Base-by-base conservation (phyloP, 1,140 invertebrate species). In the Drosophila albomicans region DNA sequence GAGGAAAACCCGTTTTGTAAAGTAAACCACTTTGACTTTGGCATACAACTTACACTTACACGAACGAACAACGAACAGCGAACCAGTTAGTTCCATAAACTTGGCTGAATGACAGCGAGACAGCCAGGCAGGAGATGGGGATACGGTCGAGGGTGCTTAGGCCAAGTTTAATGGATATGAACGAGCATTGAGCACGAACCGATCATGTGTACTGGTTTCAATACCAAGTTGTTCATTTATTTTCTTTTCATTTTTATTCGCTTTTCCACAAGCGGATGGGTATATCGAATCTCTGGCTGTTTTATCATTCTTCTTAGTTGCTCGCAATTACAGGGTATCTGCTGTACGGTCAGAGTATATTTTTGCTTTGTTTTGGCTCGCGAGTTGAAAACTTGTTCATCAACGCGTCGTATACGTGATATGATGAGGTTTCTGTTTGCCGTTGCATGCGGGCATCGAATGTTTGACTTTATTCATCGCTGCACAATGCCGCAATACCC, bases 151-250 rank as follows among this genome's bases (percentile, higher is more conserved):
- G 45, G 79, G 51, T 46, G 65, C 52, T 85, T 78, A 78, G 69
- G 70, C 78, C 82, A 85, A 81, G 82, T 81, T 85, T 75, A 81
- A 78, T 85, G 75, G 78, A 51, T 70, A 64, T 68, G 66, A 73
- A 63, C 35, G 13, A 57, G 35, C 51, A 64, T 65, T 62, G 41
- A 62, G 20, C 51, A 70, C 67, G 25, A 61, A 45, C 11, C 64
- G 41, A 75, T 58, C 65, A 49, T 57, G 62, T 41, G 45, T 64
- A 62, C 68, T 61, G 41, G 41, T 64, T 71, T 64, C 51, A n/a
- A 46, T 56, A 45, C 13, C 46, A 49, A 66, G 25, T 15, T 66
- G 43, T 5, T 20, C 6, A 38, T 38, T 38, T 38, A 38, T 25
- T 51, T 51, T 5, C 1, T 54, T 5, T 56, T 30, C 13, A 8